phyloP scores from a whole-genome alignment of 2,113 vertebrate species.

The Zapornia atra region DNA sequence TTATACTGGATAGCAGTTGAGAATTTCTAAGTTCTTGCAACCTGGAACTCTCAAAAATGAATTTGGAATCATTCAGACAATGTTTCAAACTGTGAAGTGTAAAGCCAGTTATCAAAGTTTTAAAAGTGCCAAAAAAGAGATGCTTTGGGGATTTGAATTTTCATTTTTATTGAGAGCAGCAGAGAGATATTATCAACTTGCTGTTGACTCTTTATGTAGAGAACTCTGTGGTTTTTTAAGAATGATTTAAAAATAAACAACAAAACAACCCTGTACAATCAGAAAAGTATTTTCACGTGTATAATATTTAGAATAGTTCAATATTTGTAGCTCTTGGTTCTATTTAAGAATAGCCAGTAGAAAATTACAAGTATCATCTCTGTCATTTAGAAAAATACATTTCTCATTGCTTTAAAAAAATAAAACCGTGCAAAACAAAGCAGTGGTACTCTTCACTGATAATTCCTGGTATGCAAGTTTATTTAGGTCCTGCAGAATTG shows the following conservation, averaged over 20 bases:
- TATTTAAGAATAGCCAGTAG: background rate
- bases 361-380: background rate
- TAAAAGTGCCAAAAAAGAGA: background rate
- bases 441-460: background rate
- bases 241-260: background rate
- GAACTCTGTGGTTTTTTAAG: background rate
- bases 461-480: background rate
- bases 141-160: background rate
- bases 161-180: background rate
- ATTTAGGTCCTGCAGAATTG: background rate
- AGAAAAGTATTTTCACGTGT: background rate
- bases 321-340: background rate
- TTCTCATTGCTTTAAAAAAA: background rate
- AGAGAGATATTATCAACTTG: background rate
- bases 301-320: background rate
- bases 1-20: background rate
- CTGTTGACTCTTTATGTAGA: background rate
- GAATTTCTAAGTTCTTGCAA: background rate
- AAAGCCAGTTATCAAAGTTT: background rate
- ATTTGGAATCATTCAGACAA: background rate
- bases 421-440: background rate
- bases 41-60: background rate
- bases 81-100: background rate
- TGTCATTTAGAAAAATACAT: background rate
- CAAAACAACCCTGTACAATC: background rate